These are phyloP conservation scores for Bruchidius siliquastri DNA, from an alignment of 2,888 invertebrate genomes.

Conservation along the genomic window DNA sequence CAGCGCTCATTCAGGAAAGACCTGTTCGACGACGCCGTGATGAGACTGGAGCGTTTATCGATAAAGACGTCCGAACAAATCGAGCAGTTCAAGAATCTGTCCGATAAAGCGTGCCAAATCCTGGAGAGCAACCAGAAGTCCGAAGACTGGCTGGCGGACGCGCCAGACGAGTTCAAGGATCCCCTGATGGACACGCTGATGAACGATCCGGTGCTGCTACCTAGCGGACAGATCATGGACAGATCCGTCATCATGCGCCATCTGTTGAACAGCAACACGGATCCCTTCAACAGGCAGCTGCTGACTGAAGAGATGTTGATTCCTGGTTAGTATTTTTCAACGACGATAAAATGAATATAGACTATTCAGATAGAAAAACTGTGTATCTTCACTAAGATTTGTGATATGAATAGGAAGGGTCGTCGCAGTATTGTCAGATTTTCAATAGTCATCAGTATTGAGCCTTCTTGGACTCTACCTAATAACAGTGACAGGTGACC, in stretches of 20 bases:
- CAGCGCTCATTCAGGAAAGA: constrained; percentile 91
- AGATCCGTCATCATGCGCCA: constrained; percentile 89
- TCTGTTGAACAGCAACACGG: constrained; percentile 91
- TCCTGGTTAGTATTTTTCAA: constrained; percentile 68
- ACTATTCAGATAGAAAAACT: too few relatives aligned
- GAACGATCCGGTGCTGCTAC: constrained; percentile 90
- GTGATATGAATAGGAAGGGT: too few relatives aligned
- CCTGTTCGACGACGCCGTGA: constrained; percentile 86
- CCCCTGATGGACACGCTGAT: constrained; percentile 96
- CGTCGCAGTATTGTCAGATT: too few relatives aligned
- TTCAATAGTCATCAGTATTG: too few relatives aligned
- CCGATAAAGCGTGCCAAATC: constrained; percentile 73
- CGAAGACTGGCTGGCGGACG: constrained; percentile 91
- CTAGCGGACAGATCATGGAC: constrained; percentile 89
- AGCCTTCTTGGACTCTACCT: too few relatives aligned
- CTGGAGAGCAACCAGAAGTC: constrained; percentile 76
- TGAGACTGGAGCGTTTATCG: constrained; percentile 71
- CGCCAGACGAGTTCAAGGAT: constrained; percentile 94
- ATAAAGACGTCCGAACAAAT: constrained; percentile 85
- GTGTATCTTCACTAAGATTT: too few relatives aligned
- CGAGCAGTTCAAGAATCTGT: constrained; percentile 75
- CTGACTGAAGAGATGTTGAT: constrained; percentile 90
- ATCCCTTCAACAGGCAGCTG: constrained; percentile 96
- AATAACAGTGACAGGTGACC: too few relatives aligned
- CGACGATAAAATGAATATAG: too few relatives aligned